Conservation (phyloP, 2,888 invertebrate species). For the Hipparchia sbordonii region DNA sequence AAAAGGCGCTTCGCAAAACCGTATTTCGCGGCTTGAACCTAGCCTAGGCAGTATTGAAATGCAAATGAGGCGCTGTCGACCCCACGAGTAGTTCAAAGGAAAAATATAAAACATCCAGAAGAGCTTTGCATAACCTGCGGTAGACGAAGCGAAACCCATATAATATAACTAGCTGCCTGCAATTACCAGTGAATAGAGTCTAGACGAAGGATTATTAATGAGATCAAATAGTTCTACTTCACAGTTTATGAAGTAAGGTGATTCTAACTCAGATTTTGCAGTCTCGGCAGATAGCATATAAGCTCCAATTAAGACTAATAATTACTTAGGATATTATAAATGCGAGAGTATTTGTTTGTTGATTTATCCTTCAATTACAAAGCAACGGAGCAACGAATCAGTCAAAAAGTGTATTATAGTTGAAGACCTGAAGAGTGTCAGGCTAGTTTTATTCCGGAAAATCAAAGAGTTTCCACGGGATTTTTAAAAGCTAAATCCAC, state of each 20-base stretch:
- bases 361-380: no score
- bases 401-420: no score
- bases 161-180: not conserved
- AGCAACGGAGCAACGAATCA: no score
- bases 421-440: no score
- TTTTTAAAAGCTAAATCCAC: no score
- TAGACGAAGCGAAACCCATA: not conserved
- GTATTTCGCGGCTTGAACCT: slow-evolving; percentile 5
- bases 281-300: no score
- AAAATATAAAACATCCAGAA: slow-evolving; percentile 14
- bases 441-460: no score
- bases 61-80: slow-evolving; percentile 11
- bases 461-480: no score
- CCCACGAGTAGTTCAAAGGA: slow-evolving; percentile 20
- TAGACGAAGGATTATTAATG: not conserved
- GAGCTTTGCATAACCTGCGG: slow-evolving; percentile 1
- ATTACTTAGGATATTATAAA: no score
- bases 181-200: not conserved
- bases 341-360: no score
- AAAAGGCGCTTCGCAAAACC: not conserved
- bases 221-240: not conserved
- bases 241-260: not conserved
- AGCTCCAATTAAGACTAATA: no score
- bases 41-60: slow-evolving; percentile 14
- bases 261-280: no score